A percentile compares a stretch with the other conserved stretches of the same genome.
phyloP scores from a whole-genome alignment of 2,113 vertebrate species.

The Bombycilla garrulus region DNA sequence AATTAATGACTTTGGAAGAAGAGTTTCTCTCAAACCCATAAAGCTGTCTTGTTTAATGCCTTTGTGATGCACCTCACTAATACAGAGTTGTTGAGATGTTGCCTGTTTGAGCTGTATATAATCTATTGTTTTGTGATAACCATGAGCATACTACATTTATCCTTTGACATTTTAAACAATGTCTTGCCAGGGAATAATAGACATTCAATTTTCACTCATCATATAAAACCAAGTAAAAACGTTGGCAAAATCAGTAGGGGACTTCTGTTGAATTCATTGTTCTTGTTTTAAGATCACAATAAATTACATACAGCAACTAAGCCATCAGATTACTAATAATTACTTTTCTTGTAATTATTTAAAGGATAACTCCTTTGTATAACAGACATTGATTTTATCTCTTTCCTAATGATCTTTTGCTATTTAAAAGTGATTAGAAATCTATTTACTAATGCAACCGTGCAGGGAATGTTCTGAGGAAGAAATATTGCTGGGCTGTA shows the following conservation, averaged over 20 bases:
- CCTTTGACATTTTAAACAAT: neutral
- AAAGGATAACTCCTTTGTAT: neutral
- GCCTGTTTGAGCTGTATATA: neutral
- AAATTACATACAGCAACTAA: neutral
- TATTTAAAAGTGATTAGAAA: constrained; percentile 6
- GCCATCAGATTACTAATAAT: neutral
- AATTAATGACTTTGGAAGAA: neutral
- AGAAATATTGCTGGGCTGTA: neutral
- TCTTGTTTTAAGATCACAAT: neutral
- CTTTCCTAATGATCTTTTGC: neutral
- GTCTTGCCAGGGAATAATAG: neutral
- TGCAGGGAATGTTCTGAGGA: neutral
- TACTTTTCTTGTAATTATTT: constrained; percentile 1
- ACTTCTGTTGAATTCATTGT: neutral
- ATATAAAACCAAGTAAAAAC: neutral
- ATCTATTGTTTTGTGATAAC: neutral
- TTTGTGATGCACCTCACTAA: neutral
- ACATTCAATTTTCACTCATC: neutral
- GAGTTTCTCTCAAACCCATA: neutral
- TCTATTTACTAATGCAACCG: neutral
- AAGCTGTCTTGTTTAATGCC: neutral
- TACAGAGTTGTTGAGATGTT: neutral
- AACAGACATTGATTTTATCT: neutral
- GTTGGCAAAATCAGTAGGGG: neutral
- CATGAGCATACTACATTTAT: neutral